A percentile compares a stretch with the other conserved stretches of the same genome.
These are phyloP conservation scores for Pediacus dermestoides DNA, from an alignment of 2,888 invertebrate species.

Conservation along the genomic window DNA sequence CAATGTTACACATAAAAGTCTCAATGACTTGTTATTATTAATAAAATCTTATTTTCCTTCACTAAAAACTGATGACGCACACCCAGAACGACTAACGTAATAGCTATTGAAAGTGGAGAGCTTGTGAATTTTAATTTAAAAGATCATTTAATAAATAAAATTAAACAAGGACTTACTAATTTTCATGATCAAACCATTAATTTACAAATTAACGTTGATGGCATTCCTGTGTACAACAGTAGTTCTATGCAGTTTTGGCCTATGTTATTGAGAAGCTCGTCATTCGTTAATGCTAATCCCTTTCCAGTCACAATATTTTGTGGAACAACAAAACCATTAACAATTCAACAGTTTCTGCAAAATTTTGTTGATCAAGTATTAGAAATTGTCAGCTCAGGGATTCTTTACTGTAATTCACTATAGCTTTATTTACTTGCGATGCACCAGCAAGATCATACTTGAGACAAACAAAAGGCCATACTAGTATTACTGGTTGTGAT, in stretches of 20 bases:
- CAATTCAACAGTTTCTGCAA: neutral
- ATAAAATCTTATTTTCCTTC: slow-evolving; percentile 9
- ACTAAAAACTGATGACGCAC: slow-evolving; percentile 10
- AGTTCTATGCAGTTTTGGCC: slow-evolving; percentile 10
- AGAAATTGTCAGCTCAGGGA: neutral
- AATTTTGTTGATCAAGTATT: neutral
- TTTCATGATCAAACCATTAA: neutral
- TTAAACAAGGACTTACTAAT: neutral
- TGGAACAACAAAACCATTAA: slow-evolving; percentile 4
- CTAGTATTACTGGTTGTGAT: slow-evolving; percentile 15
- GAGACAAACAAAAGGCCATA: slow-evolving; percentile 16
- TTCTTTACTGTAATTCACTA: neutral
- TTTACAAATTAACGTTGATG: slow-evolving; percentile 8
- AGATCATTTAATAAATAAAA: neutral
- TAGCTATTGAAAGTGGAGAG: slow-evolving; percentile 8
- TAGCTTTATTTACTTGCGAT: slow-evolving; percentile 3
- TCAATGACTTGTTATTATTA: slow-evolving; percentile 10
- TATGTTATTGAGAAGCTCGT: neutral
- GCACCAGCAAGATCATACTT: slow-evolving; percentile 13
- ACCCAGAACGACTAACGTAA: neutral
- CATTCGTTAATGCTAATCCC: neutral
- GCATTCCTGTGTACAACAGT: slow-evolving; percentile 9
- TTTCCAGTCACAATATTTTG: slow-evolving; percentile 9
- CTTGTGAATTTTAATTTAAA: slow-evolving; percentile 11
- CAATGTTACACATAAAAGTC: slow-evolving; percentile 14